Base-by-base conservation (phyloP, 2,113 vertebrate genomes). In the Oreotrochilus melanogaster region DNA sequence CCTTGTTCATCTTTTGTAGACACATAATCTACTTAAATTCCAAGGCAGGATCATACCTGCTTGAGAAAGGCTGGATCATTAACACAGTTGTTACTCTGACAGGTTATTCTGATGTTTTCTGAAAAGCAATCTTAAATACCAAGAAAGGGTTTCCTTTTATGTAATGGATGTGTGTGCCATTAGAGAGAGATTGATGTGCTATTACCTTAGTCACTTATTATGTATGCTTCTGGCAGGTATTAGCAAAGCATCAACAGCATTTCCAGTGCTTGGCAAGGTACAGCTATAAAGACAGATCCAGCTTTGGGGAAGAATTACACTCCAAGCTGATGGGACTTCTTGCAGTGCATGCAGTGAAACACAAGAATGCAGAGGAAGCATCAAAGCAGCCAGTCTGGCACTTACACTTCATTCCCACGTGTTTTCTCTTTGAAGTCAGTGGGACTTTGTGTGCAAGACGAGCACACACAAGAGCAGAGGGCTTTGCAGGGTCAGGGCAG, bases 11-110 rank as follows among this genome's bases (percentile, higher is more conserved):
- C 78, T 70, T 73, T 9, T 43, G n/a, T 65, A 92, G 72, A 39
- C 51, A 33, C 28, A 54, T 1, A 3, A 50, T 28, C 87, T 91
- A 31, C 79, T 60, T 71, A 39, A 92, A 88, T 86, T 94, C 75
- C 24, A 17, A 74, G 43, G 75, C 88, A 67, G 69, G 86, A 94
- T 57, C 56, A 43, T 90, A 28, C 90, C 71, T 93, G 92, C 79
- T 50, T 31, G 48, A 67, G 65, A 64, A 70, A 9, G 14, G n/a
- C 78, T 69, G 56, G 37, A 48, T 92, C 54, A 25, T 83, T 74
- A 60, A 21, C 3, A 3, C n/a, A 85, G 53, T 43, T 58, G 43
- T 56, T 39, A 42, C 2, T 78, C 15, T 78, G 83, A 70, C 74
- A 86, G 35, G 6, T 81, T 83, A 9, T 45, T 76, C 56, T 86